Base-by-base conservation (phyloP, 2,888 invertebrate species). In the Crepidodera aurea region DNA sequence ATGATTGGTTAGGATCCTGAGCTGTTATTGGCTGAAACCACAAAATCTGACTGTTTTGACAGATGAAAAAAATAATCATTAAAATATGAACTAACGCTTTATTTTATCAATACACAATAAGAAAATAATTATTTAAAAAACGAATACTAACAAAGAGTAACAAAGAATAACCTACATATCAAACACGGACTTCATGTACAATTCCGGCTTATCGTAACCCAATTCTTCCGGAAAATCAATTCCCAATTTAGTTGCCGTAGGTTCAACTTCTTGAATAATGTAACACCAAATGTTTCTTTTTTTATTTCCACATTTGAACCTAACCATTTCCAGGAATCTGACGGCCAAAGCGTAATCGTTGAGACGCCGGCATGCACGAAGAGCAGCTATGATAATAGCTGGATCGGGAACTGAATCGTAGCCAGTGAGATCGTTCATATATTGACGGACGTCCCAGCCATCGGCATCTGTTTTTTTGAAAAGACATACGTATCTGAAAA, bases 161-260 rank as follows among this genome's bases (percentile, higher is more conserved):
- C n/a, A n/a, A n/a, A n/a, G n/a, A n/a, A n/a, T n/a, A n/a, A n/a
- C 8, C 18, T 40, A 70, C 72, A 89, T 85, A 64, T 91, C 89
- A 75, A 86, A 90, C 62, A 91, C 88, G 75, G 85, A 86, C 71
- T 88, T 82, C 71, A 94, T 84, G 66, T 91, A 95, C 78, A 98
- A 83, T 83, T 99, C 98, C 53, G 98, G 99, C 83, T 94, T 91
- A 82, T 98, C 96, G 77, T 96, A 98, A 64, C 98, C 97, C 76
- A 99, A 85, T 79, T 95, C 93, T 81, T 98, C 98, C 0, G 93
- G 93, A 39, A 97, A 96, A 59, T 90, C 90, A 71, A 98, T 90
- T 39, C 99, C 98, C 59, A 99, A 85, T 82, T 99, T 96, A 50
- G 88, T 87, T 56, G 99, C 85, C 1, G 94, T 94, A 22, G 98